phyloP scores from a whole-genome alignment of 37 sponge, comb jelly and placozoan species.

The Tethya wilhelma region DNA sequence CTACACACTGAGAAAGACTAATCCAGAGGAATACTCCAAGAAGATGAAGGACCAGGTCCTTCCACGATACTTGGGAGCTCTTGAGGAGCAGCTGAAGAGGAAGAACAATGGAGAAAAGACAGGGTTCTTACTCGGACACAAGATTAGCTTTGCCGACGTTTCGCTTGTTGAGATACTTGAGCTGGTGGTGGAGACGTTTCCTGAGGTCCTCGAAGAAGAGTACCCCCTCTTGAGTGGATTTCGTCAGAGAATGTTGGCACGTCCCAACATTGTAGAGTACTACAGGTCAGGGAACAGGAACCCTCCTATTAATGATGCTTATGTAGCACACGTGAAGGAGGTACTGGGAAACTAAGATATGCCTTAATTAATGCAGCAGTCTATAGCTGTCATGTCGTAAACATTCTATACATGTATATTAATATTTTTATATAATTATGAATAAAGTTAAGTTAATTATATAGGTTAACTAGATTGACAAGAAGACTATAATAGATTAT shows the following conservation, averaged over 20 bases:
- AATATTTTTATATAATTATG: no score
- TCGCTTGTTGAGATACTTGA: constrained; percentile 27
- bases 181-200: constrained; percentile 11
- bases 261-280: constrained; percentile 4
- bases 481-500: background rate
- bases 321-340: constrained; percentile 13
- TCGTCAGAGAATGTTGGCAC: constrained; percentile 4
- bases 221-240: constrained; percentile 15
- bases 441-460: no score
- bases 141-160: constrained; percentile 37
- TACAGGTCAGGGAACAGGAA: background rate
- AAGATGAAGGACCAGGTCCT: background rate
- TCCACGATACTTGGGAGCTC: background rate
- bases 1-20: background rate
- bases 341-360: background rate
- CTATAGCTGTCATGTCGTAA: no score
- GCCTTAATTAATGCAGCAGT: no score
- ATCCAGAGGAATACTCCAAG: background rate
- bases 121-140: constrained; percentile 32
- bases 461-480: no score
- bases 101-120: constrained; percentile 9
- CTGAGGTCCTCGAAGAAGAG: background rate
- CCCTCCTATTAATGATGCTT: constrained; percentile 17
- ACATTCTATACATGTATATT: background rate
- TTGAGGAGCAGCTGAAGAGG: background rate